Base-by-base conservation (phyloP, 2,797 vertebrate genomes). In the Hipposideros larvatus region DNA sequence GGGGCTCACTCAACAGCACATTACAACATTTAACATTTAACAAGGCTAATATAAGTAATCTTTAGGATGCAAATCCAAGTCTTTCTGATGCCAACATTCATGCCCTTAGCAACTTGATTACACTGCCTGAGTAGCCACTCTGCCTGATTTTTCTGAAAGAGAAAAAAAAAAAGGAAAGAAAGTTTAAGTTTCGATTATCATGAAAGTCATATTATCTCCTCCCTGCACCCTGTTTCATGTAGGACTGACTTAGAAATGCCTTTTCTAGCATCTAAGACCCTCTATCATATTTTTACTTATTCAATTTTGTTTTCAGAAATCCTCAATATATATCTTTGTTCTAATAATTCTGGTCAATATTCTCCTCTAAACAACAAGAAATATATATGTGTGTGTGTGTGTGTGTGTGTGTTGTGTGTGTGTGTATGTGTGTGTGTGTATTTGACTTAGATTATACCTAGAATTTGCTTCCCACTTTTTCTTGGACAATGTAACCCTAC, bases 221-320 rank as follows among this genome's bases (percentile, higher is more conserved):
- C 4, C 6, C 1, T 28, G 0, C 1, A 28, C 3, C 5, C 5
- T 83, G 7, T 1, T 77, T 5, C 75, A 2, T 0, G 2, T 11
- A 55, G 22, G 7, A 75, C 11, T 66, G 13, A 91, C 31, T 46
- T 68, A 46, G 13, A 1, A 61, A 61, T n/a, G 80, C 1, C 31
- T 83, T 9, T 53, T 70, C 11, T 16, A 86, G 2, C 5, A 61
- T 48, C 63, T 57, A 57, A 92, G 13, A 19, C 2, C 8, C 2
- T 5, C 1, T 75, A 18, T 84, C 15, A 80, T 0, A 66, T 28
- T 93, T 84, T 80, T 66, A 74, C 6, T 68, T 61, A 68, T 19
- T 80, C 46, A 24, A 11, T 26, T 93, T 87, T 77, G 5, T 70
- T 51, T 87, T 87, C 11, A 66, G 5, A 93, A 79, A 80, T 57